These are phyloP conservation scores for Pseudomyrmex flavicornis DNA, from an alignment of 1,140 invertebrate genomes.

Conservation along the genomic window DNA sequence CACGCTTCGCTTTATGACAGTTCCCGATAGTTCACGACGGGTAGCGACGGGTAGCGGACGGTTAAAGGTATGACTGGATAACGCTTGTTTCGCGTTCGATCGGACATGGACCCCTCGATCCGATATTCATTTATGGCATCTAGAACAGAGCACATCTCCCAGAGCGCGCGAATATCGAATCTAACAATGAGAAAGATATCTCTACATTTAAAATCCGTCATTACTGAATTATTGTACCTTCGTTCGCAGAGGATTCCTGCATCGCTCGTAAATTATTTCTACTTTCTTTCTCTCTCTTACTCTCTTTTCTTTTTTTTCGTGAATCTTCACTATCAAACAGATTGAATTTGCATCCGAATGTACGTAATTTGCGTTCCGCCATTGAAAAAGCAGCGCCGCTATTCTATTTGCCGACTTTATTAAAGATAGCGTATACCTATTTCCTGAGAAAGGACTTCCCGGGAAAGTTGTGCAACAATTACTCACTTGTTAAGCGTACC, in stretches of 20 bases:
- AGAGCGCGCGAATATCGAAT: not conserved
- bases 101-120: slow-evolving; percentile 55
- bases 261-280: not conserved
- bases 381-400: slow-evolving; percentile 3
- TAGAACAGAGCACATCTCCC: slow-evolving; percentile 33
- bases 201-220: slow-evolving; percentile 17
- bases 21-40: slow-evolving; percentile 64
- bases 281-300: not conserved
- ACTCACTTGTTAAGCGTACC: slow-evolving; percentile 51
- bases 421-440: slow-evolving; percentile 19
- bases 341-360: slow-evolving; percentile 42
- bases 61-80: slow-evolving; percentile 68
- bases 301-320: not conserved
- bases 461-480: slow-evolving; percentile 55
- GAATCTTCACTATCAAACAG: not conserved
- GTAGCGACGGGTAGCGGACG: slow-evolving; percentile 71
- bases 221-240: not conserved
- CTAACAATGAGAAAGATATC: slow-evolving; percentile 6
- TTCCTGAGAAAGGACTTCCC: slow-evolving; percentile 13
- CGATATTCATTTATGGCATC: slow-evolving; percentile 70
- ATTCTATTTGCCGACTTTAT: slow-evolving; percentile 28
- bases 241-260: not conserved
- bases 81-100: slow-evolving; percentile 55
- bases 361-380: slow-evolving; percentile 19
- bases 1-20: slow-evolving; percentile 69